A percentile compares a stretch with the other conserved stretches of the same genome.
Conservation (phyloP, 2,797 vertebrate species). For the Girardinus metallicus region DNA sequence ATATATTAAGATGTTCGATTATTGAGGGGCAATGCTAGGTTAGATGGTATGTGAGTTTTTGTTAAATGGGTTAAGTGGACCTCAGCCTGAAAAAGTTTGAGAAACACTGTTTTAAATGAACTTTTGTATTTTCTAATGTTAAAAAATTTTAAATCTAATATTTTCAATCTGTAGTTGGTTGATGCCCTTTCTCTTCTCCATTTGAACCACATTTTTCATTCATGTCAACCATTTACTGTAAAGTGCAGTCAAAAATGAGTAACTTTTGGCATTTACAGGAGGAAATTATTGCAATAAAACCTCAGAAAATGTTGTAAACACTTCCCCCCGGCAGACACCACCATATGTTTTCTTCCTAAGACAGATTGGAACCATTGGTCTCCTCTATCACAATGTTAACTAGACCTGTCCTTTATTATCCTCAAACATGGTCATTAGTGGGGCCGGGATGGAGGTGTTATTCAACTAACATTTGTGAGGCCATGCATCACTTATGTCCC, state of each 20-base stretch:
- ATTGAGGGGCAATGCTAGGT: too few relatives aligned
- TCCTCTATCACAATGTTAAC: conserved; percentile 70
- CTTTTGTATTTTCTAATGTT: too few relatives aligned
- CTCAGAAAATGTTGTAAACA: conserved; percentile 6
- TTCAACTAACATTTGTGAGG: conserved; percentile 90
- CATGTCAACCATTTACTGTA: not conserved
- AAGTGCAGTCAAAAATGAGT: not conserved
- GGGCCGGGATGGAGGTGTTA: conserved; percentile 80
- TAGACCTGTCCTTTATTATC: conserved; percentile 65
- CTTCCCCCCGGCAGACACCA: conserved; percentile 26
- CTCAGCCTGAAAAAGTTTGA: too few relatives aligned
- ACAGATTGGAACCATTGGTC: conserved; percentile 38
- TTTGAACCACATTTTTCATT: not conserved
- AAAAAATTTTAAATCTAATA: not conserved
- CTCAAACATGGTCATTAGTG: conserved; percentile 76
- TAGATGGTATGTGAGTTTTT: too few relatives aligned
- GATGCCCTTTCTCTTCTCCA: not conserved
- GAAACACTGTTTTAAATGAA: too few relatives aligned
- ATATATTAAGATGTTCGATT: too few relatives aligned
- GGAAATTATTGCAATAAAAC: conserved; percentile 11
- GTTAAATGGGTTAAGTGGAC: too few relatives aligned
- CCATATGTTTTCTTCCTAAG: conserved; percentile 31
- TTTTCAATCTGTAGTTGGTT: not conserved
- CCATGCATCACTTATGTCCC: conserved; percentile 85
- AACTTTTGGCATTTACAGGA: conserved; percentile 16